phyloP scores from a whole-genome alignment of 2,888 invertebrate species.

The Sceliomorpha sp. region DNA sequence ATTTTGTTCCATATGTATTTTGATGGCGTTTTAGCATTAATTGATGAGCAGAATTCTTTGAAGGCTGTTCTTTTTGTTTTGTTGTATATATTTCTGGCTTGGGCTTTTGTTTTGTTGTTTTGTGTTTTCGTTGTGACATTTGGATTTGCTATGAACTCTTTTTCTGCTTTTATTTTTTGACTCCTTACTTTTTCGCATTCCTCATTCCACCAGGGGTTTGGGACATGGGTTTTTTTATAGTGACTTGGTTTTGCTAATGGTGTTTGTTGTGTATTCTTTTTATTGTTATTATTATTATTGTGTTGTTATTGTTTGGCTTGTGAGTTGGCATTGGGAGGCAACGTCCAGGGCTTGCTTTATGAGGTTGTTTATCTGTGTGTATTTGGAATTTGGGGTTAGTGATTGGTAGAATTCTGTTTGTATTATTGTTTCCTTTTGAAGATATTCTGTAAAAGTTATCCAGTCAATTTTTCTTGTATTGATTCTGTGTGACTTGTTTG shows the following conservation, averaged over 20 bases:
- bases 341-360: too few relatives aligned
- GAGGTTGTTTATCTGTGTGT: too few relatives aligned
- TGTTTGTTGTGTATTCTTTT: not conserved
- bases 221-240: not conserved
- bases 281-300: too few relatives aligned
- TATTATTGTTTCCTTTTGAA: too few relatives aligned
- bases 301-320: too few relatives aligned
- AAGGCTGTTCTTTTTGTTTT: not conserved
- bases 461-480: too few relatives aligned
- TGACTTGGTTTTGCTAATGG: too few relatives aligned
- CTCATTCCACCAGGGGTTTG: not conserved
- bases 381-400: too few relatives aligned
- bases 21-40: slow-evolving; percentile 5
- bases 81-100: slow-evolving; percentile 1
- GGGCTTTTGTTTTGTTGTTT: not conserved
- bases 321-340: too few relatives aligned
- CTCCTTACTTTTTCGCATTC: not conserved
- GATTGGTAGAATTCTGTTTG: too few relatives aligned
- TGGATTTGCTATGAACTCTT: not conserved
- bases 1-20: slow-evolving; percentile 1
- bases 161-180: not conserved
- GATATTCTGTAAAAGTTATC: too few relatives aligned
- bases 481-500: too few relatives aligned
- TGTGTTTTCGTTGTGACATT: not conserved
- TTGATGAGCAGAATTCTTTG: not conserved